Percentiles rank a stretch among this genome's conserved stretches.
Conservation (phyloP, 2,888 invertebrate species). For the Zootermopsis nevadensis region DNA sequence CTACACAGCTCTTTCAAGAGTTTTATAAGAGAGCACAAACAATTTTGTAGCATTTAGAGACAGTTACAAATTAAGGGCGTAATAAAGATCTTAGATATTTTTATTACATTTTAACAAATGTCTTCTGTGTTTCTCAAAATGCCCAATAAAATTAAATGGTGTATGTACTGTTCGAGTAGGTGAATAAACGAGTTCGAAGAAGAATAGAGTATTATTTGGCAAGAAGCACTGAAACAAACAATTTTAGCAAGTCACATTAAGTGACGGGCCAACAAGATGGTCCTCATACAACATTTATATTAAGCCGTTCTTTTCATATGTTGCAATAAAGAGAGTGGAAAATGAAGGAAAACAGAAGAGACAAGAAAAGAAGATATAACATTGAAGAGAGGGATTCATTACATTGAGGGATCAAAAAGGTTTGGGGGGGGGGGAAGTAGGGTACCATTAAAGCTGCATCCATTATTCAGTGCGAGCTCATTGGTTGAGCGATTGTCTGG, state of each 20-base stretch:
- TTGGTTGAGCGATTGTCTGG: slow-evolving; percentile 43
- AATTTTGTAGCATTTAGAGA: too few species aligned
- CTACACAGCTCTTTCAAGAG: too few species aligned
- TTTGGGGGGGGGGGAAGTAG: slow-evolving; percentile 16
- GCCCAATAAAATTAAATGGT: too few species aligned
- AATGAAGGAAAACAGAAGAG: slow-evolving; percentile 11
- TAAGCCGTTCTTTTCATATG: slow-evolving; percentile 1
- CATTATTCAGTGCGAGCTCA: slow-evolving; percentile 41
- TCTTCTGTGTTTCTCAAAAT: too few species aligned
- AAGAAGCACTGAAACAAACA: background rate
- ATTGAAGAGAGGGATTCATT: slow-evolving; percentile 33
- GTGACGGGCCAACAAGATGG: background rate
- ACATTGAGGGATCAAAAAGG: slow-evolving; percentile 23
- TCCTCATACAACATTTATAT: background rate
- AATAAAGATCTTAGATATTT: too few species aligned
- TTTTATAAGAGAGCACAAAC: too few species aligned
- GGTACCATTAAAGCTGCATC: slow-evolving; percentile 43
- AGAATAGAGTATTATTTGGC: background rate
- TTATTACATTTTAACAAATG: too few species aligned
- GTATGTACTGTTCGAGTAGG: too few species aligned
- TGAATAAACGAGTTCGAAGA: background rate
- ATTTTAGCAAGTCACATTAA: slow-evolving; percentile 20
- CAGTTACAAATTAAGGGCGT: too few species aligned
- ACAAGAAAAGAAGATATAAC: slow-evolving; percentile 16
- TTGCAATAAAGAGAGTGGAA: slow-evolving; percentile 9